Evolutionary conservation across 2,113 vertebrate genomes (phyloP).

Genomic region (Litocranius walleri): DNA sequence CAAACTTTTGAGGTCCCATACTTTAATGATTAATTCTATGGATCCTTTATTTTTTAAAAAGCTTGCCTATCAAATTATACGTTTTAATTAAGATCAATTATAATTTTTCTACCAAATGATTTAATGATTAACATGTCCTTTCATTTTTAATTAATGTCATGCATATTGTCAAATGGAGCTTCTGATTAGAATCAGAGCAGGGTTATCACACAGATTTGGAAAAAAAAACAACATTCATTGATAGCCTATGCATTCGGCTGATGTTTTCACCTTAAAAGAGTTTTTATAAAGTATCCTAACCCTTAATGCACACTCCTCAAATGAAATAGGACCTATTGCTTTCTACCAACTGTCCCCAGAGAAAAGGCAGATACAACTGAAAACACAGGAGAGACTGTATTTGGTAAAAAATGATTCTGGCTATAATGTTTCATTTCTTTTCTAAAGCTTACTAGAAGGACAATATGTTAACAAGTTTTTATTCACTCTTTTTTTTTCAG

Average conservation of each 20-base stretch:
- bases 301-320: not conserved
- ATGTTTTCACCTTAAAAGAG: not conserved
- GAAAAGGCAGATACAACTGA: not conserved
- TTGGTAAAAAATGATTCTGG: not conserved
- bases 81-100: not conserved
- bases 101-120: not conserved
- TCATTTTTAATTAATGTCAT: not conserved
- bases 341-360: not conserved
- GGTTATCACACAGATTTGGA: not conserved
- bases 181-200: not conserved
- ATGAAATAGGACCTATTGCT: not conserved
- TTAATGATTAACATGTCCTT: not conserved
- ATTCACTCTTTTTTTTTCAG: not conserved
- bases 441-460: not conserved
- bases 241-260: not conserved
- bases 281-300: not conserved
- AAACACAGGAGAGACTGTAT: not conserved
- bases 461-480: not conserved
- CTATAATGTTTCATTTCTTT: not conserved
- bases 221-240: not conserved
- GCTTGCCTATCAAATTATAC: not conserved
- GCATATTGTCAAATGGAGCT: not conserved
- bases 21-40: not conserved
- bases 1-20: not conserved
- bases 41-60: conserved; percentile 5